phyloP scores from a whole-genome alignment of 1,140 invertebrate genomes.

The Drosophila pseudoananassae region DNA sequence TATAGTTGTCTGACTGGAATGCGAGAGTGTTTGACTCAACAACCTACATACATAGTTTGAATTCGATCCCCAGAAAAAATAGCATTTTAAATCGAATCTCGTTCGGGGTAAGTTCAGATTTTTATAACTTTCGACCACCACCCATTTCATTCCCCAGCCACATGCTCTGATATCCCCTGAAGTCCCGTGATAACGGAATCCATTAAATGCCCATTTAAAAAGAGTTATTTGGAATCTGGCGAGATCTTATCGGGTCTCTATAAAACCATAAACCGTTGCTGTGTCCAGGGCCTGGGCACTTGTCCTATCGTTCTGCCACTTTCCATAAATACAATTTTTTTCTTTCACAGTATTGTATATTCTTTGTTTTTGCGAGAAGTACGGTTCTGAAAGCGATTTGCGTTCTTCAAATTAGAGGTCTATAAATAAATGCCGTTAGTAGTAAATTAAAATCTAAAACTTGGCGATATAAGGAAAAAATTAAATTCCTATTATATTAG shows the following conservation, averaged over 20 bases:
- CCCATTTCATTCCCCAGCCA: conserved; percentile 9
- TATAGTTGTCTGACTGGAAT: conserved; percentile 15
- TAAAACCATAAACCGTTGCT: conserved; percentile 43
- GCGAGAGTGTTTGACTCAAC: conserved; percentile 15
- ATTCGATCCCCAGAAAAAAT: conserved; percentile 29
- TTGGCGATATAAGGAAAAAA: too few species aligned
- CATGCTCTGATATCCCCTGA: conserved; percentile 17
- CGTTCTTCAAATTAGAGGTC: not conserved
- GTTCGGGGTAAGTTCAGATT: conserved; percentile 32
- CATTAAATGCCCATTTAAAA: conserved; percentile 70
- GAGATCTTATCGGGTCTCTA: conserved; percentile 18
- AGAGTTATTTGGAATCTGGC: conserved; percentile 62
- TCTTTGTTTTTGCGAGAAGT: not conserved
- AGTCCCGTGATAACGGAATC: conserved; percentile 60
- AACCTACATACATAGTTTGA: conserved; percentile 11
- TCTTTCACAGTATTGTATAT: not conserved
- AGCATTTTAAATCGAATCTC: conserved; percentile 51
- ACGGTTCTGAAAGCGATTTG: not conserved
- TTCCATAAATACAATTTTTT: not conserved
- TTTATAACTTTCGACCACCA: not conserved
- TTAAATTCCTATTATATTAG: not conserved
- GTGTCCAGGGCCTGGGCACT: conserved; percentile 36
- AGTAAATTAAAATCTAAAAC: not conserved
- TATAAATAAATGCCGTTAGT: not conserved
- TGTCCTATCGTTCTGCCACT: conserved; percentile 22